A percentile compares a stretch with the other conserved stretches of the same genome.
phyloP scores from a whole-genome alignment of 2,113 vertebrate genomes.

The Peucedramus taeniatus region DNA sequence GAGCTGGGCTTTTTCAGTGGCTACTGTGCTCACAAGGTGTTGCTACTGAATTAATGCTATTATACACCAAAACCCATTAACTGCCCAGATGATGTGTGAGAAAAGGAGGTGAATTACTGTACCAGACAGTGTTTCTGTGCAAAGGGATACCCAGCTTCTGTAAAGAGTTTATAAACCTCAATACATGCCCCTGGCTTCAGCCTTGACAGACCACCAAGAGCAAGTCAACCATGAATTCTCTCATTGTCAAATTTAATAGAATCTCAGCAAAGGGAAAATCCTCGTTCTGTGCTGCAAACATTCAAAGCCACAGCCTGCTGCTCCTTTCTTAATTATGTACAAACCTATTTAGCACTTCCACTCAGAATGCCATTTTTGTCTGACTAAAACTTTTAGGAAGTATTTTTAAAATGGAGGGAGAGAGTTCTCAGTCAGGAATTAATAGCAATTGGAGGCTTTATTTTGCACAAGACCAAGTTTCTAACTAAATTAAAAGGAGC shows the following conservation, averaged over 20 bases:
- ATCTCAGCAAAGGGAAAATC: constrained; percentile 13
- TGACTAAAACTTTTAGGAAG: not conserved
- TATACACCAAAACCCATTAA: not conserved
- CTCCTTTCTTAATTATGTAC: constrained; percentile 45
- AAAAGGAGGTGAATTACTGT: not conserved
- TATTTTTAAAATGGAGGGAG: not conserved
- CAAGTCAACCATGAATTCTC: constrained; percentile 35
- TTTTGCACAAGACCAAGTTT: not conserved
- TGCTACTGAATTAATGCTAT: not conserved
- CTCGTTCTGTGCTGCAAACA: constrained; percentile 1
- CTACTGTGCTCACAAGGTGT: not conserved
- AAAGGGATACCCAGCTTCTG: not conserved
- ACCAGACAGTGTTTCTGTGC: not conserved
- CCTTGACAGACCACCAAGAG: constrained; percentile 13
- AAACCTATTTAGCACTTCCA: constrained; percentile 1
- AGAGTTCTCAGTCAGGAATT: not conserved
- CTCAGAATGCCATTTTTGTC: not conserved
- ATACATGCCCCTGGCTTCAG: not conserved
- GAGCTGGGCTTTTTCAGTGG: not conserved
- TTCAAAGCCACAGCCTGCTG: constrained; percentile 26
- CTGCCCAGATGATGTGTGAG: not conserved
- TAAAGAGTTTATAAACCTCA: constrained; percentile 9
- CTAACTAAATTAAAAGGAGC: not conserved
- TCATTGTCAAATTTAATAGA: constrained; percentile 51
- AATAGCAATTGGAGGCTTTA: not conserved